phyloP scores from a whole-genome alignment of 1,140 invertebrate genomes.

The Solenopsis invicta region DNA sequence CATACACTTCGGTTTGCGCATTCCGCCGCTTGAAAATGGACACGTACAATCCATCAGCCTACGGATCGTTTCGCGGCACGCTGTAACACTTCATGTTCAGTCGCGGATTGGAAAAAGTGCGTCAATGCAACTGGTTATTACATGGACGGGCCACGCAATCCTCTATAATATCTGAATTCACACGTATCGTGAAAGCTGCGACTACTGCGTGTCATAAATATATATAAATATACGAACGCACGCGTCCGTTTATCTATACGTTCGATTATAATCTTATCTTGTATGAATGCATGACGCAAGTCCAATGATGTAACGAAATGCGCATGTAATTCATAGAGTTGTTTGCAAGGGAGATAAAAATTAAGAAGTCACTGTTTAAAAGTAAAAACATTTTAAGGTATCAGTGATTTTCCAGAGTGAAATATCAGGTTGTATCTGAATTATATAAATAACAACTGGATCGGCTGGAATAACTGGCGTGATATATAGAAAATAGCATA shows the following conservation, averaged over 20 bases:
- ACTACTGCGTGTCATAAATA: conserved; percentile 37
- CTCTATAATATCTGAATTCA: conserved; percentile 60
- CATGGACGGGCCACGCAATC: conserved; percentile 34
- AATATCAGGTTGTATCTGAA: background rate
- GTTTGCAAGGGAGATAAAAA: background rate
- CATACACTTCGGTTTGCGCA: background rate
- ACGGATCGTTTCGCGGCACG: conserved; percentile 27
- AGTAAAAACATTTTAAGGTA: background rate
- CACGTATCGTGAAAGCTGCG: conserved; percentile 28
- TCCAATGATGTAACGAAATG: conserved; percentile 29
- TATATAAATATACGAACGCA: conserved; percentile 3
- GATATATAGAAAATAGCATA: background rate
- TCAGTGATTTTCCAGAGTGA: background rate
- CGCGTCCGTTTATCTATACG: conserved; percentile 34
- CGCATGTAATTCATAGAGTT: background rate
- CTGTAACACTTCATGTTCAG: conserved; percentile 54
- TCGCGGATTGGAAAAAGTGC: conserved; percentile 38
- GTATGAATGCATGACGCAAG: conserved; percentile 18
- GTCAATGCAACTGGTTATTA: conserved; percentile 53
- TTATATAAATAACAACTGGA: background rate
- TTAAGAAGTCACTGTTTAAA: background rate
- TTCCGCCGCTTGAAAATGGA: conserved; percentile 42
- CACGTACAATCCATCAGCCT: conserved; percentile 29
- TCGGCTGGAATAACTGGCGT: background rate
- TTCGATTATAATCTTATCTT: conserved; percentile 46